Evolutionary conservation across 2,797 vertebrate species (phyloP), one percentile per base, ranked within the genome.

Genomic region (Crenuchus spilurus): DNA sequence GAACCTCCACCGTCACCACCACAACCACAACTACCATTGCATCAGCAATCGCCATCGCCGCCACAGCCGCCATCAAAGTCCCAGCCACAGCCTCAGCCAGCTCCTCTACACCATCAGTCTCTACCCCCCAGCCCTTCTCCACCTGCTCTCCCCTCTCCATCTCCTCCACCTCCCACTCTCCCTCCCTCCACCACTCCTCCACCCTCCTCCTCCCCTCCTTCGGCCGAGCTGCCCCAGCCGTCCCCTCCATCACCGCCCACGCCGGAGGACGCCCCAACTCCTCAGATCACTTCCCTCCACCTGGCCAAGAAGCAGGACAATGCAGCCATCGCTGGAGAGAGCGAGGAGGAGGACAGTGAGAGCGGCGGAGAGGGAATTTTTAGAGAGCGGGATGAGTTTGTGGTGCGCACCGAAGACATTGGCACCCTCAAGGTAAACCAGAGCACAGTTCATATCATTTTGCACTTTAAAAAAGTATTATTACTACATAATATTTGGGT

Each of bases 321-420:
- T 0, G 95, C 94, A 0, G 96, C 95, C 5, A 94, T 97, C 0
- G 94, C 94, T 0, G 95, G 95, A 2, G 94, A 96, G 85, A 96
- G 95, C 0, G 95, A 96, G 1, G 95, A 95, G 77, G 95, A 96
- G 73, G 94, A 95, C 3, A 94, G 93, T 0, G 95, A 96, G 87
- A 97, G 96, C 0, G 94, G 93, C 0, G 95, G 95, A 0, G 95
- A 96, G 80, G 96, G 96, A 16, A 96, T 96, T 84, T 96, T 96
- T 81, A 90, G 95, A 0, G 94, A 96, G 74, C 88, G 96, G 0
- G 96, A 97, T 0, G 96, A 97, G 85, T 97, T 97, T 66, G 96
- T 96, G 74, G 94, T 97, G 70, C 92, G 95, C 0, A 94, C 92
- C 0, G 95, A 96, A 76, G 95, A 96, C 86, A 93, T 96, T 2